A percentile compares a stretch with the other conserved stretches of the same genome.
Evolutionary conservation across 2,113 vertebrate species (phyloP).

Genomic region (Heteronetta atricapilla): DNA sequence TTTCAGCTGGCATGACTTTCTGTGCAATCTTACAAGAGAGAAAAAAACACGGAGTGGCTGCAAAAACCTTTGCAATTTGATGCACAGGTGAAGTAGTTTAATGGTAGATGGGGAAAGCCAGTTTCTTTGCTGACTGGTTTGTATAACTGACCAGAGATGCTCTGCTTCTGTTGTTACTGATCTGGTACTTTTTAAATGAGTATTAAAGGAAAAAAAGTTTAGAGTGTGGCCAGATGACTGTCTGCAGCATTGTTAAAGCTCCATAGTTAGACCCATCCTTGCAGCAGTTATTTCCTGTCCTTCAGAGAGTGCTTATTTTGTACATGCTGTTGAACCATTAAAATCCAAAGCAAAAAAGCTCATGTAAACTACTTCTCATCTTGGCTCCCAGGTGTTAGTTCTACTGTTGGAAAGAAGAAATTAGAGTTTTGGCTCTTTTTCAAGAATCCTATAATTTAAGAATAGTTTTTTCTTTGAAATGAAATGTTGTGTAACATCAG

Average conservation of each 20-base stretch:
- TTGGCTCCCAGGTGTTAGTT: background rate
- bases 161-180: background rate
- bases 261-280: background rate
- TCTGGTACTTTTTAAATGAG: background rate
- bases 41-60: background rate
- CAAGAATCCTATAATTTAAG: background rate
- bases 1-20: background rate
- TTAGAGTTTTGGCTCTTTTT: background rate
- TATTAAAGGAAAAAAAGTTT: background rate
- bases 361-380: background rate
- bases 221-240: background rate
- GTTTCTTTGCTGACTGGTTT: background rate
- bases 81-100: background rate
- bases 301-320: conserved; percentile 4
- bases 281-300: background rate
- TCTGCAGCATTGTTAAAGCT: background rate
- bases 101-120: background rate
- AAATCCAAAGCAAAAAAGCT: background rate
- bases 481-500: background rate
- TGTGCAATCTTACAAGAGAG: background rate
- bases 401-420: background rate
- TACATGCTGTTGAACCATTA: background rate
- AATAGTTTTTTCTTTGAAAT: background rate
- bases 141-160: background rate
- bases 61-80: background rate